phyloP scores from a whole-genome alignment of 2,888 invertebrate species.

The Pyrgus malvae region DNA sequence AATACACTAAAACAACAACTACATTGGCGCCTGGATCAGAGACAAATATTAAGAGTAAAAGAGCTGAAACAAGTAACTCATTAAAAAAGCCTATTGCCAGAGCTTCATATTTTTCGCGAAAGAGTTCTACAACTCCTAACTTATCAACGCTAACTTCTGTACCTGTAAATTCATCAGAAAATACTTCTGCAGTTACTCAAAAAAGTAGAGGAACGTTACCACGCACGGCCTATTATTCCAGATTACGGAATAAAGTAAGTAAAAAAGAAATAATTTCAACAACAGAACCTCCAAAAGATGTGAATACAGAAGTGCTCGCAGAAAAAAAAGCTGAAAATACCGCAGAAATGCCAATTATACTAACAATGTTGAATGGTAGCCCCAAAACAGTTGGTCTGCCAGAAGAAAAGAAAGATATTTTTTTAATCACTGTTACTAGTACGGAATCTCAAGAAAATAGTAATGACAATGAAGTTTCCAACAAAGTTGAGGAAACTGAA shows the following conservation, averaged over 20 bases:
- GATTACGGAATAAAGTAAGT: conserved; percentile 47
- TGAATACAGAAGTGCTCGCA: conserved; percentile 32
- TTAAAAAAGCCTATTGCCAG: conserved; percentile 54
- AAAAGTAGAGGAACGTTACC: conserved; percentile 51
- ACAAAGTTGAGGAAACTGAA: conserved; percentile 50
- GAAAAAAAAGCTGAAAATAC: conserved; percentile 53
- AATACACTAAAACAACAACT: conserved; percentile 54
- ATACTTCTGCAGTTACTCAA: conserved; percentile 31
- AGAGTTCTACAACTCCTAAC: conserved; percentile 43
- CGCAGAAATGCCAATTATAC: conserved; percentile 59
- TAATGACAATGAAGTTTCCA: conserved; percentile 48
- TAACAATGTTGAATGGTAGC: conserved; percentile 53
- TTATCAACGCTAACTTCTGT: conserved; percentile 45
- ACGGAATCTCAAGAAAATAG: conserved; percentile 63
- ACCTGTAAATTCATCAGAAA: conserved; percentile 35
- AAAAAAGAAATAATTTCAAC: conserved; percentile 41
- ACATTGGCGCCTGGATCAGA: conserved; percentile 49
- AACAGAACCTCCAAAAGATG: conserved; percentile 40
- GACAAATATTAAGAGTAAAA: conserved; percentile 44
- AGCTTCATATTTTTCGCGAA: conserved; percentile 57
- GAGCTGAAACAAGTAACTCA: conserved; percentile 43
- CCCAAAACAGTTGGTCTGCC: conserved; percentile 39
- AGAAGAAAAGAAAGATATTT: conserved; percentile 44
- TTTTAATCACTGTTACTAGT: conserved; percentile 60
- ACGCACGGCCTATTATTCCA: conserved; percentile 65